Evolutionary conservation across 2,888 invertebrate genomes (phyloP).

Genomic region (Sipha maydis): DNA sequence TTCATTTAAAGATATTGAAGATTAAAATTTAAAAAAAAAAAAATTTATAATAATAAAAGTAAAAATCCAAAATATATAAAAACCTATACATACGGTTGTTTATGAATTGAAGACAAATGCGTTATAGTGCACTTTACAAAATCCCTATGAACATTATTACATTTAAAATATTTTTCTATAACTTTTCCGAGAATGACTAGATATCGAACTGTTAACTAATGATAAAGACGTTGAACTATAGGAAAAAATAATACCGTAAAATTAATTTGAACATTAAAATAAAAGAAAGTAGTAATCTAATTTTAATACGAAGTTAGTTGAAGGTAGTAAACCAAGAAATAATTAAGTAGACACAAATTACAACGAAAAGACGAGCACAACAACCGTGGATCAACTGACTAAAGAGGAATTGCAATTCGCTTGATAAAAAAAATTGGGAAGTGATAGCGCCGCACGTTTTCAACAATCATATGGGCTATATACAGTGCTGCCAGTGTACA

Average conservation of each 20-base stretch:
- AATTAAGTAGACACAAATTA: background rate
- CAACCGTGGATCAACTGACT: constrained; percentile 56
- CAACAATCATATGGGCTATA: constrained; percentile 18
- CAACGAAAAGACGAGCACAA: constrained; percentile 25
- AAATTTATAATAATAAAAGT: background rate
- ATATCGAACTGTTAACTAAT: background rate
- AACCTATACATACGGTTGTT: constrained; percentile 14
- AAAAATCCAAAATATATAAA: background rate
- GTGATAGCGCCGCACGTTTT: constrained; percentile 59
- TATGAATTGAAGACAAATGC: background rate
- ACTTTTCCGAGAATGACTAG: constrained; percentile 10
- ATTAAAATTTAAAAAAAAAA: background rate
- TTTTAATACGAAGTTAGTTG: constrained; percentile 2
- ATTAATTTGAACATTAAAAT: constrained; percentile 19
- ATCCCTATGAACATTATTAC: constrained; percentile 26
- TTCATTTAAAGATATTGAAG: no score
- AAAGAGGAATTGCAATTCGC: constrained; percentile 24
- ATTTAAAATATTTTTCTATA: constrained; percentile 2
- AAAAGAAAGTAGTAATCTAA: constrained; percentile 3
- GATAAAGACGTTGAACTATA: background rate
- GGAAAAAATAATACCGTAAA: constrained; percentile 1
- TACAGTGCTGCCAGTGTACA: constrained; percentile 21
- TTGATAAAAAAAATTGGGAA: constrained; percentile 34
- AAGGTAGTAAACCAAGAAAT: background rate
- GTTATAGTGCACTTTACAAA: constrained; percentile 40